A percentile compares a stretch with the other conserved stretches of the same genome.
These are phyloP conservation scores for Grapholita molesta DNA, from an alignment of 1,140 invertebrate genomes.

Conservation along the genomic window DNA sequence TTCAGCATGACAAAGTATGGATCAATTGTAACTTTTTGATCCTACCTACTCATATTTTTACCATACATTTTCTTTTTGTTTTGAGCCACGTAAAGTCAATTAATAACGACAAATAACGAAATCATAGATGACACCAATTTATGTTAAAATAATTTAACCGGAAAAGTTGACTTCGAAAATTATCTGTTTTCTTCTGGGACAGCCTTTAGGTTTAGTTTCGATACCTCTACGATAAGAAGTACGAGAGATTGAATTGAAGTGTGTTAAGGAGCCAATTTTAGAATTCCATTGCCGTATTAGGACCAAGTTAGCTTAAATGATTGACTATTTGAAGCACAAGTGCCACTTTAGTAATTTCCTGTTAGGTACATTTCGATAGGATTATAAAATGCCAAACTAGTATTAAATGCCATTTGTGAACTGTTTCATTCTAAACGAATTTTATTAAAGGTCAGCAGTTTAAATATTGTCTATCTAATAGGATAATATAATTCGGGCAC, in stretches of 20 bases:
- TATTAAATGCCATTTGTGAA: neutral
- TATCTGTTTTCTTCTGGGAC: too few species aligned
- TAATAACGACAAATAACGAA: too few species aligned
- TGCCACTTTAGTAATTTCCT: neutral
- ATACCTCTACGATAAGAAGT: neutral
- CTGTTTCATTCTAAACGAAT: neutral
- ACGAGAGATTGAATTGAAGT: neutral
- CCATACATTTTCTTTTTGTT: too few species aligned
- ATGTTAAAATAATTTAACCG: too few species aligned
- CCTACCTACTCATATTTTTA: too few species aligned
- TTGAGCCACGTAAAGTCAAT: too few species aligned
- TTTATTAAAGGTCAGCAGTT: neutral
- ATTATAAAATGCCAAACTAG: neutral
- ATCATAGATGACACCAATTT: too few species aligned
- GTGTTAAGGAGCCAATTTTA: neutral
- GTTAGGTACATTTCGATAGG: neutral
- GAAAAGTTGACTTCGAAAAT: too few species aligned
- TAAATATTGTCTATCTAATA: neutral
- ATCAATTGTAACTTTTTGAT: too few species aligned
- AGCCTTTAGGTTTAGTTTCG: neutral
- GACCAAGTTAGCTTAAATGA: neutral
- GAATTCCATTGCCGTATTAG: neutral
- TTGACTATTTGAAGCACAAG: neutral
- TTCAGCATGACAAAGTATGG: too few species aligned
- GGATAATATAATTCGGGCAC: neutral